Evolutionary conservation across 64 coral and sea anemone species (phyloP).

Genomic region (Orbicella faveolata): DNA sequence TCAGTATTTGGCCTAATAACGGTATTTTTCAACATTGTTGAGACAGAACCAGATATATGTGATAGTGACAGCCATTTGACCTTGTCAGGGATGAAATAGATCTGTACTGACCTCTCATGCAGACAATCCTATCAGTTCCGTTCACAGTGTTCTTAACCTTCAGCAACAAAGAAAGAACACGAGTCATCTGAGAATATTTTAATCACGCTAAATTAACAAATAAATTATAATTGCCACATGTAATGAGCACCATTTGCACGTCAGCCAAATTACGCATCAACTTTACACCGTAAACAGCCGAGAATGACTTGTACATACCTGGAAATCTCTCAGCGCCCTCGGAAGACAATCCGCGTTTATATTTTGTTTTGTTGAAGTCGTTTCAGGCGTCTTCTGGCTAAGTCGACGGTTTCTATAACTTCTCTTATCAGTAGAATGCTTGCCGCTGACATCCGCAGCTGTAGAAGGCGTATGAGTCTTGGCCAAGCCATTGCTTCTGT

Average conservation of each 20-base stretch:
- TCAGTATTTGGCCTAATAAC: too few relatives aligned
- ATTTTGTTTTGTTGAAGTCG: not conserved
- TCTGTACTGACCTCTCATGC: constrained; percentile 24
- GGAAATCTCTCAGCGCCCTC: not conserved
- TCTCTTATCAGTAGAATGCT: not conserved
- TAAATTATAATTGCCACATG: not conserved
- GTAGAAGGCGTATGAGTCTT: not conserved
- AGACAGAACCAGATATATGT: not conserved
- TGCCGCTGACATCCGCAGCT: not conserved
- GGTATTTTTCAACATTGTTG: not conserved
- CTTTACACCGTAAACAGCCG: not conserved
- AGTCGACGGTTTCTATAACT: not conserved
- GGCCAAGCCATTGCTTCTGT: too few relatives aligned
- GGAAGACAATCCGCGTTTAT: not conserved
- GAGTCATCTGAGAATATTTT: not conserved
- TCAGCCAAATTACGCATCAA: not conserved
- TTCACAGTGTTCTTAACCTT: constrained; percentile 11
- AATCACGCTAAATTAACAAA: not conserved
- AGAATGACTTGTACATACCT: not conserved
- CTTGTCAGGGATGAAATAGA: not conserved
- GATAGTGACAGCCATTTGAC: not conserved
- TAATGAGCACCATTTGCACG: not conserved
- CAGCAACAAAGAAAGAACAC: not conserved
- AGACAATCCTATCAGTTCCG: constrained; percentile 15
- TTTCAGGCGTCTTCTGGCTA: not conserved